These are phyloP conservation scores for Parochlus steinenii DNA, from an alignment of 2,888 invertebrate species.

Conservation along the genomic window DNA sequence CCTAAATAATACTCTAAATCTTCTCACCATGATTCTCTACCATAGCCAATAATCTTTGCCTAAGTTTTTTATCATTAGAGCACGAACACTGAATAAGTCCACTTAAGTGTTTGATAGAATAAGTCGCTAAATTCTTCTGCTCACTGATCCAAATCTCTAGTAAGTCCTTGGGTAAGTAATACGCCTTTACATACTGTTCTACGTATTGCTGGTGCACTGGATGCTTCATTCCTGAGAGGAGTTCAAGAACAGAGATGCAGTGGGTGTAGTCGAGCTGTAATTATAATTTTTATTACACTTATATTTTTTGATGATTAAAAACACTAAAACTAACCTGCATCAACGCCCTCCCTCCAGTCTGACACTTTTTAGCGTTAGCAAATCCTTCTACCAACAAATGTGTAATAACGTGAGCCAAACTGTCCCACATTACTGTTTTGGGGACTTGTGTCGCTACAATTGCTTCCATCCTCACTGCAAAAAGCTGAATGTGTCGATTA, in stretches of 20 bases:
- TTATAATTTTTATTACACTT: no score
- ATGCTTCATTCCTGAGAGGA: slow-evolving; percentile 66
- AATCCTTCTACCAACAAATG: slow-evolving; percentile 87
- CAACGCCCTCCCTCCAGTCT: slow-evolving; percentile 86
- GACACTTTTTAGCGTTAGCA: slow-evolving; percentile 81
- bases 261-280: slow-evolving; percentile 92
- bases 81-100: slow-evolving; percentile 74
- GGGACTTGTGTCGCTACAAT: slow-evolving; percentile 53
- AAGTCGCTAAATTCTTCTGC: slow-evolving; percentile 72
- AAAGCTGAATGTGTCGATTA: slow-evolving; percentile 53
- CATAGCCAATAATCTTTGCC: slow-evolving; percentile 56
- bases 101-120: slow-evolving; percentile 71
- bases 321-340: no score
- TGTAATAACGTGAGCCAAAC: slow-evolving; percentile 69
- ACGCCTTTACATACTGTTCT: slow-evolving; percentile 91
- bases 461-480: slow-evolving; percentile 60
- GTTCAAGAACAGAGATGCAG: slow-evolving; percentile 76
- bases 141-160: slow-evolving; percentile 80
- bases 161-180: slow-evolving; percentile 75
- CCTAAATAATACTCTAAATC: background rate
- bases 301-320: no score
- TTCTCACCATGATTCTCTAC: slow-evolving; percentile 58
- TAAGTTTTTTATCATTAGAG: slow-evolving; percentile 72
- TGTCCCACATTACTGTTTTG: slow-evolving; percentile 64
- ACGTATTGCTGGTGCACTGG: slow-evolving; percentile 80